Evolutionary conservation across 2,113 vertebrate species (phyloP).

Genomic region (Xyliphius kryptos): DNA sequence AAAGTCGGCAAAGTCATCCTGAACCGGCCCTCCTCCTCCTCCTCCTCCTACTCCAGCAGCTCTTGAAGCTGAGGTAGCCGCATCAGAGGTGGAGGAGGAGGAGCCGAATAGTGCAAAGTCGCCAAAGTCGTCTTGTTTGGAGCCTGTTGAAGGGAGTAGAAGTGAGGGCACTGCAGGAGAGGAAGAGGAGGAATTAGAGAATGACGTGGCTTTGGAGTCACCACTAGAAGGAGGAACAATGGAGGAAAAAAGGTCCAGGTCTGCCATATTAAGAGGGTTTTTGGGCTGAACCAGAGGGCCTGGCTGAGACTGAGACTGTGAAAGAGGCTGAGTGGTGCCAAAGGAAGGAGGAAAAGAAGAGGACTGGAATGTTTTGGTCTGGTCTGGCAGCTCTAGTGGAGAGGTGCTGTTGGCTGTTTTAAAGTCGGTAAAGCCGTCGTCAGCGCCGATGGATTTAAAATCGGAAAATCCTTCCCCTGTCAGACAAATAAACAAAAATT

Average conservation of each 20-base stretch:
- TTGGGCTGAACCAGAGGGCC: conserved; percentile 62
- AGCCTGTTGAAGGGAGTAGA: conserved; percentile 52
- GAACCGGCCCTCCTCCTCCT: conserved; percentile 49
- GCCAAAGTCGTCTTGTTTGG: conserved; percentile 83
- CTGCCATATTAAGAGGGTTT: conserved; percentile 80
- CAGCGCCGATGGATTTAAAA: conserved; percentile 79
- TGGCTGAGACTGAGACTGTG: conserved; percentile 61
- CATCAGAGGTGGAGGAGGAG: conserved; percentile 52
- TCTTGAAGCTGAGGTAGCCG: conserved; percentile 44
- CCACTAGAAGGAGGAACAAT: conserved; percentile 52
- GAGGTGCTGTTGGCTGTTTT: conserved; percentile 94
- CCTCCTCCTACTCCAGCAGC: conserved; percentile 48
- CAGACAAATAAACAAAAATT: conserved; percentile 33
- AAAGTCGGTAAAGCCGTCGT: conserved; percentile 95
- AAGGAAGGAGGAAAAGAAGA: conserved; percentile 74
- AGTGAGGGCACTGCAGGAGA: conserved; percentile 50
- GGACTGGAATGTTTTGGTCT: conserved; percentile 76
- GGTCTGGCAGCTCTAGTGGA: conserved; percentile 81
- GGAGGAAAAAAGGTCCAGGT: conserved; percentile 87
- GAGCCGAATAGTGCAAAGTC: conserved; percentile 89
- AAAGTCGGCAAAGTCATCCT: conserved; percentile 97
- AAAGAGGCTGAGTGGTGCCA: conserved; percentile 72
- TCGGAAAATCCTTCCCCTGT: conserved; percentile 89
- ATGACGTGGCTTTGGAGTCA: conserved; percentile 55
- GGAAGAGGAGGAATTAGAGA: conserved; percentile 49